A percentile compares a stretch with the other conserved stretches of the same genome.
Evolutionary conservation across 1,140 invertebrate species (phyloP).

Genomic region (Ostrea edulis): DNA sequence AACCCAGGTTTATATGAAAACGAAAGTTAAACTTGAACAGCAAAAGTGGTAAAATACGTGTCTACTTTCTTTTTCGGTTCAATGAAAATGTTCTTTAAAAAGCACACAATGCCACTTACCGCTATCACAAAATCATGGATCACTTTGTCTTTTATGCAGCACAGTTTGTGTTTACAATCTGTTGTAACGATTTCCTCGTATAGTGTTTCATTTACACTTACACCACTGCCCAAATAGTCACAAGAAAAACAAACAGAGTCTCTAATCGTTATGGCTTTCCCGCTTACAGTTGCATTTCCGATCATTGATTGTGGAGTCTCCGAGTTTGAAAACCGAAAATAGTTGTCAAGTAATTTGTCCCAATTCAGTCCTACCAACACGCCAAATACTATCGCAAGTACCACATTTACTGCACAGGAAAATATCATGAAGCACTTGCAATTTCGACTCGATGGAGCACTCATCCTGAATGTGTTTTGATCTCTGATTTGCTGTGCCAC

Average conservation of each 20-base stretch:
- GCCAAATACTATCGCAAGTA: not conserved
- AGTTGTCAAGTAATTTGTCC: not conserved
- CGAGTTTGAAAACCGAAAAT: not conserved
- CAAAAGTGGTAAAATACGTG: not conserved
- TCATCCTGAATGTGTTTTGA: not conserved
- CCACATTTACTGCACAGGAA: not conserved
- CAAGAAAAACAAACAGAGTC: constrained; percentile 4
- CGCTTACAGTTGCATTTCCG: not conserved
- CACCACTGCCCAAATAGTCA: not conserved
- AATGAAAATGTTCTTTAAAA: not conserved
- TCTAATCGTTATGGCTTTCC: not conserved
- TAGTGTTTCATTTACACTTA: not conserved
- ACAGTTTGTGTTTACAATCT: not conserved
- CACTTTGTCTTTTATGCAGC: not conserved
- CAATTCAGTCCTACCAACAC: not conserved
- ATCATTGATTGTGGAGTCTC: not conserved
- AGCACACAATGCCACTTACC: not conserved
- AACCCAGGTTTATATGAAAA: not conserved
- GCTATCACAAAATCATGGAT: constrained; percentile 1
- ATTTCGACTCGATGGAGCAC: not conserved
- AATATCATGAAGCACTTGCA: not conserved
- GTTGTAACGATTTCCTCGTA: not conserved
- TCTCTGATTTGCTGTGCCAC: not conserved
- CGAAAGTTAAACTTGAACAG: not conserved
- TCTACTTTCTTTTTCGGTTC: not conserved